phyloP scores from a whole-genome alignment of 2,888 invertebrate species.

The Pseudolycoriella hygida region DNA sequence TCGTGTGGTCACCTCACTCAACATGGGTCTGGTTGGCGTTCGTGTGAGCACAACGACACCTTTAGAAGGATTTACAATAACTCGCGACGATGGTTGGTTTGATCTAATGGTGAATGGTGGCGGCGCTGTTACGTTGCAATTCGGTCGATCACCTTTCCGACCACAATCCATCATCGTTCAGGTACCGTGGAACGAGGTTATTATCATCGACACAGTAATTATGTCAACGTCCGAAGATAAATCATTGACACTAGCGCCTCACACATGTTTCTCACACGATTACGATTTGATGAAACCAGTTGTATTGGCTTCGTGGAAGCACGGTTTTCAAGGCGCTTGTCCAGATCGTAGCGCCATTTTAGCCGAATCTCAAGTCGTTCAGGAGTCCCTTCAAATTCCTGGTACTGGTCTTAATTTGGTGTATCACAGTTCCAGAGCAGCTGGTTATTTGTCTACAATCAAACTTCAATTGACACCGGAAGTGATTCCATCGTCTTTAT shows the following conservation, averaged over 20 bases:
- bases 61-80: slow-evolving; percentile 90
- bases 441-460: slow-evolving; percentile 85
- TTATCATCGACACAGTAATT: slow-evolving; percentile 74
- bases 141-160: slow-evolving; percentile 80
- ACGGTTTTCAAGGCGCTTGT: slow-evolving; percentile 88
- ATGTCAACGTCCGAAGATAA: slow-evolving; percentile 74
- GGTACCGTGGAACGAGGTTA: slow-evolving; percentile 96
- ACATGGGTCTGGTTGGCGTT: slow-evolving; percentile 88
- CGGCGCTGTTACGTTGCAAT: slow-evolving; percentile 86
- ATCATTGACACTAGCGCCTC: slow-evolving; percentile 41
- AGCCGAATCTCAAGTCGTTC: slow-evolving; percentile 84
- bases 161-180: slow-evolving; percentile 75
- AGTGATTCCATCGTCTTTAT: slow-evolving; percentile 58
- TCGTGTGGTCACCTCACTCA: slow-evolving; percentile 76
- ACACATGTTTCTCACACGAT: slow-evolving; percentile 74
- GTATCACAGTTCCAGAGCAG: slow-evolving; percentile 87
- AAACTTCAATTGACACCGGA: slow-evolving; percentile 81
- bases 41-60: slow-evolving; percentile 86
- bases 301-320: slow-evolving; percentile 85
- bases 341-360: slow-evolving; percentile 80
- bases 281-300: slow-evolving; percentile 88
- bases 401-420: slow-evolving; percentile 90
- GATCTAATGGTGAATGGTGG: slow-evolving; percentile 99
- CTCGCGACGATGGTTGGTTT: slow-evolving; percentile 88
- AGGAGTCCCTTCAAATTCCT: slow-evolving; percentile 86